phyloP scores from a whole-genome alignment of 2,113 vertebrate species.

The Varanus salvator region DNA sequence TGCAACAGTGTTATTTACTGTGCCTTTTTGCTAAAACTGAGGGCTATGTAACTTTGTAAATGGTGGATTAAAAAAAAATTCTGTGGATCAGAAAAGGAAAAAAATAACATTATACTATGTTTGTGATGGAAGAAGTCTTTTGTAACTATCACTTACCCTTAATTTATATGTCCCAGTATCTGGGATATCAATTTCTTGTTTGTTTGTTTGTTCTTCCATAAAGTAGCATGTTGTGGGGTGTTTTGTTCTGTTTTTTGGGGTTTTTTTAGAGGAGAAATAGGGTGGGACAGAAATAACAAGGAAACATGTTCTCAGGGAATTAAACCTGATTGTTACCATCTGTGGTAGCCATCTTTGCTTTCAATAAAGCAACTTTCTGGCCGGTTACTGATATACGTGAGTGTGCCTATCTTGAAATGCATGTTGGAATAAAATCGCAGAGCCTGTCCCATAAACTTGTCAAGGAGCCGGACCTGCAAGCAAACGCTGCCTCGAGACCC shows the following conservation, averaged over 20 bases:
- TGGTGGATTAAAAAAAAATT: constrained; percentile 58
- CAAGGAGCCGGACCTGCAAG: not conserved
- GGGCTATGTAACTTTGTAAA: constrained; percentile 65
- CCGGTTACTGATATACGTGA: constrained; percentile 64
- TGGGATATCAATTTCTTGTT: constrained; percentile 78
- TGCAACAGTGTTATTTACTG: constrained; percentile 94
- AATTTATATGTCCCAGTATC: constrained; percentile 91
- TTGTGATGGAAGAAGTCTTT: constrained; percentile 56
- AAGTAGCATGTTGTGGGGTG: constrained; percentile 45
- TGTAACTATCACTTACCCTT: constrained; percentile 76
- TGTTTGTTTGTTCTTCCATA: constrained; percentile 23
- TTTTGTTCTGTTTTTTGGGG: no score
- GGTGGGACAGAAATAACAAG: constrained; percentile 44
- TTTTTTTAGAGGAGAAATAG: constrained; percentile 42
- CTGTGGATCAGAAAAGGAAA: constrained; percentile 84
- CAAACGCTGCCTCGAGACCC: not conserved
- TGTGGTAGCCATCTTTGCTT: constrained; percentile 77
- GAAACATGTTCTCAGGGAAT: constrained; percentile 90
- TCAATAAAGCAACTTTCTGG: constrained; percentile 90
- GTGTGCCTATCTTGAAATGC: not conserved
- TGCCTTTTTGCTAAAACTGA: constrained; percentile 65
- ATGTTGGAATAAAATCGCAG: not conserved
- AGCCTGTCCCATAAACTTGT: no score
- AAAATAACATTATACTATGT: constrained; percentile 67
- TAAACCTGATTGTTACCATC: constrained; percentile 82